Evolutionary conservation across 2,113 vertebrate species (phyloP).

Genomic region (Festucalex cinctus): DNA sequence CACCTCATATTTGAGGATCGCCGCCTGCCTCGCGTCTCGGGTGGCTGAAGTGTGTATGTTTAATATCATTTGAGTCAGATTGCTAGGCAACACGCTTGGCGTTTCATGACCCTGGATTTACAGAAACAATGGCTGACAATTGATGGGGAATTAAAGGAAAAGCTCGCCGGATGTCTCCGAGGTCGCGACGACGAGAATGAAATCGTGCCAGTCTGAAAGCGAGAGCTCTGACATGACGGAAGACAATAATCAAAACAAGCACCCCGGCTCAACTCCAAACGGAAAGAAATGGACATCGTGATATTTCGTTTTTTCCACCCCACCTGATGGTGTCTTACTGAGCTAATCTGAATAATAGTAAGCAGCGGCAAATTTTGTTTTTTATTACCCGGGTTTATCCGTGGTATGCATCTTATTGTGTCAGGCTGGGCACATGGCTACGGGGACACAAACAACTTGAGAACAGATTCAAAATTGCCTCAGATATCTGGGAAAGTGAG

Average conservation of each 20-base stretch:
- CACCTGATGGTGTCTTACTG: slow-evolving; percentile 1
- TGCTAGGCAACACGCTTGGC: slow-evolving; percentile 74
- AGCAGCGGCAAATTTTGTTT: background rate
- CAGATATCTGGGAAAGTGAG: background rate
- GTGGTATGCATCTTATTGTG: background rate
- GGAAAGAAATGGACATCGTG: background rate
- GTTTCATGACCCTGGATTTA: slow-evolving; percentile 71
- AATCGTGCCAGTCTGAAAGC: slow-evolving; percentile 19
- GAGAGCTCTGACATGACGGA: slow-evolving; percentile 26
- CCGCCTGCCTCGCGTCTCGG: slow-evolving; percentile 57
- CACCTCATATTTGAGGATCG: slow-evolving; percentile 64
- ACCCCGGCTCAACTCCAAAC: slow-evolving; percentile 1
- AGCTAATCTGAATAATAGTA: slow-evolving; percentile 30
- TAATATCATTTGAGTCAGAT: slow-evolving; percentile 74
- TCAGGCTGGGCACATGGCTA: background rate
- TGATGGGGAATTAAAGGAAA: slow-evolving; percentile 62
- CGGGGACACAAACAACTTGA: slow-evolving; percentile 3
- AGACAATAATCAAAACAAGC: slow-evolving; percentile 20
- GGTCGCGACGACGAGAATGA: slow-evolving; percentile 23
- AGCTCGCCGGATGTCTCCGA: slow-evolving; percentile 23
- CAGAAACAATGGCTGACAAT: slow-evolving; percentile 70
- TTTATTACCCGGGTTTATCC: slow-evolving; percentile 22
- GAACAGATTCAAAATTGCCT: background rate
- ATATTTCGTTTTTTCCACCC: slow-evolving; percentile 1
- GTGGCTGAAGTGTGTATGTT: slow-evolving; percentile 63